Base-by-base conservation (phyloP, 2,888 invertebrate species). In the Pteria penguin region DNA sequence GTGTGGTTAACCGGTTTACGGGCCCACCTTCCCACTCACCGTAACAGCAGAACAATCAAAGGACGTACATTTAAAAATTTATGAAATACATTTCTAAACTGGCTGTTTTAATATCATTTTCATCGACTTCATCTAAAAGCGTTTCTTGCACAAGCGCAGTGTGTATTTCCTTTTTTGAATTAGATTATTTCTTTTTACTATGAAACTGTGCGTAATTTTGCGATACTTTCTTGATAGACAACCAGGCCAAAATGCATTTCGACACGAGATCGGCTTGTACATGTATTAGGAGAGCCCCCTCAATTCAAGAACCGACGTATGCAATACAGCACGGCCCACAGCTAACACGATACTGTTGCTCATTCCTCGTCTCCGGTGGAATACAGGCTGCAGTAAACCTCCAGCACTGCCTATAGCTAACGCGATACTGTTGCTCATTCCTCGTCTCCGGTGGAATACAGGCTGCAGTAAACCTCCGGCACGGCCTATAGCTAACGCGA, bases 381-480 rank as follows among this genome's bases (percentile, higher is more conserved):
- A 14, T n/a, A 68, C 29, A 0, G 73, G 73, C 18, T 57, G 36
- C 26, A 61, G 32, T 11, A 73, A 31, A n/a, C 60, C 60, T 3
- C 73, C 73, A 18, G 68, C n/a, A 33, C 73, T 73, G 3, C 67
- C 73, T 14, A 32, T 60, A 4, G 73, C 58, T 18, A 73, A 22
- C 2, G 73, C 67, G 5, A 73, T 33, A 14, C 67, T 55, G 24
- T 67, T 67, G 45, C 65, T 57, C 24, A 73, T 45, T 22, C 73
- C 67, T 67, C 73, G 29, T 33, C 67, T 32, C 33, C 62, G n/a
- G n/a, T n/a, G n/a, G n/a, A n/a, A n/a, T n/a, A n/a, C n/a, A n/a
- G n/a, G n/a, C n/a, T n/a, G n/a, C 26, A 61, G 32, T 11, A 73
- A 31, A n/a, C 60, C 60, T 3, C 73, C 73, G 11, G 68, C n/a